Conservation (phyloP, 2,888 invertebrate genomes). For the Neoascia interrupta region DNA sequence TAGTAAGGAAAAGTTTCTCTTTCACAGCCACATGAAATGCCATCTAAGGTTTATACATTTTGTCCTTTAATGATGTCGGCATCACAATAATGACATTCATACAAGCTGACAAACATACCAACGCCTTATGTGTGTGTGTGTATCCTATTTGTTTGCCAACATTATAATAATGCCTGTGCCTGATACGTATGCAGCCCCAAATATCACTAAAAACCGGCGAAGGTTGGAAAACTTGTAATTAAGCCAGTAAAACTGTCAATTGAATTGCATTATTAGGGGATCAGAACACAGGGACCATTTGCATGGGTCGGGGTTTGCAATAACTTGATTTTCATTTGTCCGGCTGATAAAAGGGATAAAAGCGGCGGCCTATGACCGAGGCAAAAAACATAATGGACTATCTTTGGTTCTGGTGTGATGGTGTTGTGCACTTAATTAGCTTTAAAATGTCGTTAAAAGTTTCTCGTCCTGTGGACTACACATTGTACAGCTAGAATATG, state of each 20-base stretch:
- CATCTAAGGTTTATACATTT: conserved; percentile 9
- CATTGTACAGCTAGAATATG: no score
- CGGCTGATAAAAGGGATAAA: not conserved
- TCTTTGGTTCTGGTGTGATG: not conserved
- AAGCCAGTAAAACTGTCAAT: conserved; percentile 66
- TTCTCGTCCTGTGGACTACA: no score
- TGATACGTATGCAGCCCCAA: no score
- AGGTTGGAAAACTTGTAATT: conserved; percentile 55
- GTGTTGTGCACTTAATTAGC: conserved; percentile 44
- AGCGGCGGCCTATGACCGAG: not conserved
- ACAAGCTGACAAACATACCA: conserved; percentile 44
- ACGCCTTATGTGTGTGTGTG: not conserved
- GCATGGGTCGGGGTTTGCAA: not conserved
- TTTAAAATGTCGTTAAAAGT: conserved; percentile 55
- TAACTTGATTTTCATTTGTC: not conserved
- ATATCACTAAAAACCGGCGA: conserved; percentile 15
- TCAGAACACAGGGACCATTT: not conserved
- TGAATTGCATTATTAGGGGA: conserved; percentile 67
- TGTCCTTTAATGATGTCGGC: conserved; percentile 49
- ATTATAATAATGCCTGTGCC: no score
- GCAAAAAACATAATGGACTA: conserved; percentile 11
- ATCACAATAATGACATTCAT: conserved; percentile 61
- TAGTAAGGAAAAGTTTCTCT: conserved; percentile 27
- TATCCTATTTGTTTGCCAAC: conserved; percentile 34
- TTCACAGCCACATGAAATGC: no score